These are phyloP conservation scores for Microcaecilia unicolor DNA, from an alignment of 2,797 vertebrate species.

Conservation along the genomic window DNA sequence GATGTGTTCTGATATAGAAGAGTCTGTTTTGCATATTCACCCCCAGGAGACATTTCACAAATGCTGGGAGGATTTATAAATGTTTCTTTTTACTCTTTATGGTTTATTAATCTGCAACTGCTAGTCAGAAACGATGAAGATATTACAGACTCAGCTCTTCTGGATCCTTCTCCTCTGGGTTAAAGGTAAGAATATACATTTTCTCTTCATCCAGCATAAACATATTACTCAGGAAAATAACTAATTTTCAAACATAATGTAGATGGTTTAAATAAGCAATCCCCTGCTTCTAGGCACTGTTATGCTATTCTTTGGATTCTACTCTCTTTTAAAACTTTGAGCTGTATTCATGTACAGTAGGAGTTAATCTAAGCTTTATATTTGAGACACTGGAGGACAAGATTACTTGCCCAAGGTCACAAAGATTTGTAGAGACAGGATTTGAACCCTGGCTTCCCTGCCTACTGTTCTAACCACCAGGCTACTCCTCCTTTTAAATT, in stretches of 20 bases:
- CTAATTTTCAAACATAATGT: no score
- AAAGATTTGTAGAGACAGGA: no score
- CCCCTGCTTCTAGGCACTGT: neutral
- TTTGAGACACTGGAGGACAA: no score
- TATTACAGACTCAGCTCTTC: rapidly evolving
- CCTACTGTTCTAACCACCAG: no score
- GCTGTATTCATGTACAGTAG: no score
- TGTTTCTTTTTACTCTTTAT: neutral
- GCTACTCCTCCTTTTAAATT: no score
- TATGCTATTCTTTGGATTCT: no score
- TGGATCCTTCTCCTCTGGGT: neutral
- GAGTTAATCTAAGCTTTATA: no score
- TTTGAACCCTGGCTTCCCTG: no score
- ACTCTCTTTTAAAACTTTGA: neutral
- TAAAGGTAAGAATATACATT: neutral
- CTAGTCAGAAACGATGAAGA: neutral
- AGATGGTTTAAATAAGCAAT: neutral
- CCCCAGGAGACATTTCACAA: neutral
- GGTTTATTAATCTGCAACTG: neutral
- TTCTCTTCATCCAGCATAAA: no score
- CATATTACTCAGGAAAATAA: neutral
- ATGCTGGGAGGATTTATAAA: neutral
- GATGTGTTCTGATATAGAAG: no score
- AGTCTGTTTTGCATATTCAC: neutral
- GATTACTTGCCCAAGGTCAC: no score